These are phyloP conservation scores for Gymnorhina tibicen DNA, from an alignment of 2,113 vertebrate species.

Conservation along the genomic window DNA sequence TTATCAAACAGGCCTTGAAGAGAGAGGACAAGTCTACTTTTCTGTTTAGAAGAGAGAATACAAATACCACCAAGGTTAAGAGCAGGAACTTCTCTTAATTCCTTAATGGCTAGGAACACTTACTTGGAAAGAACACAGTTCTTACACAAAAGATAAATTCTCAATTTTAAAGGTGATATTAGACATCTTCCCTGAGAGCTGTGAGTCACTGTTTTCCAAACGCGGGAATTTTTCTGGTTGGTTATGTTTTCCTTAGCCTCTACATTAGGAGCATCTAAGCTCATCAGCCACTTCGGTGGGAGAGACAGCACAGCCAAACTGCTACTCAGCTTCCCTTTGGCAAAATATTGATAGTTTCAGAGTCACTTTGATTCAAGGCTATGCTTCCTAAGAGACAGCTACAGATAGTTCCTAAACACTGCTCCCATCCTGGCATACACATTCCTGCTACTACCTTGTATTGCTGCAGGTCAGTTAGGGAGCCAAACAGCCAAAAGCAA, in stretches of 20 bases:
- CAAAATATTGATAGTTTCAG: not conserved
- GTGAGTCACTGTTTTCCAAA: not conserved
- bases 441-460: not conserved
- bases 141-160: not conserved
- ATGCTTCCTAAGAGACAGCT: not conserved
- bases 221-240: not conserved
- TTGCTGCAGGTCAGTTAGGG: not conserved
- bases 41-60: not conserved
- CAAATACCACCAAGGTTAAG: not conserved
- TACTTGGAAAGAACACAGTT: not conserved
- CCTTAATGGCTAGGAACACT: not conserved
- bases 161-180: not conserved
- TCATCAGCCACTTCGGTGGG: rapidly evolving
- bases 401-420: not conserved
- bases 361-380: not conserved
- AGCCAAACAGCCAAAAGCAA: not conserved
- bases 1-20: not conserved
- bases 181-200: not conserved
- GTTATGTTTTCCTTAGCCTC: not conserved
- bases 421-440: not conserved
- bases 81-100: not conserved
- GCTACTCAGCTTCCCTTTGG: not conserved
- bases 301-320: not conserved
- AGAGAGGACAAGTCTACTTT: not conserved
- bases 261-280: not conserved